A percentile compares a stretch with the other conserved stretches of the same genome.
Evolutionary conservation across 2,797 vertebrate species (phyloP).

Genomic region (Pseudochaenichthys georgianus): DNA sequence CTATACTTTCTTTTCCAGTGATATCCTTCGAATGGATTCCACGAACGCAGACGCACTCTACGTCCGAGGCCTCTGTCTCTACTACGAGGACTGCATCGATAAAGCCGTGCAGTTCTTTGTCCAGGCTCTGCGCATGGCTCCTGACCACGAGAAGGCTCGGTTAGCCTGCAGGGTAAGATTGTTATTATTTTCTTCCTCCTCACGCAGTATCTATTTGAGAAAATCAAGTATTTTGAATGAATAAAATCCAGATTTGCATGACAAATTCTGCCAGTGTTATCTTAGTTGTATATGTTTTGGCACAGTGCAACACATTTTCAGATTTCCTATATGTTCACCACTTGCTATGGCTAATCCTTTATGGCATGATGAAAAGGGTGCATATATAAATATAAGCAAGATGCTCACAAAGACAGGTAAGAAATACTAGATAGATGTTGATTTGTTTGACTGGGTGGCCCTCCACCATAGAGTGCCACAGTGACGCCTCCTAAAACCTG

Average conservation of each 20-base stretch:
- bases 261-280: neutral
- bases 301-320: neutral
- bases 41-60: constrained; percentile 95
- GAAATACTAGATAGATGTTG: no score
- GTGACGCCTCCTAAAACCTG: no score
- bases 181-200: neutral
- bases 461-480: no score
- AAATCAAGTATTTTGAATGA: neutral
- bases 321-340: neutral
- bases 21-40: constrained; percentile 94
- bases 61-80: constrained; percentile 94
- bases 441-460: neutral
- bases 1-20: constrained; percentile 76
- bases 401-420: neutral
- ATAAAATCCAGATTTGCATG: no score
- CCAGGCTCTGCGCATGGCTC: constrained; percentile 95
- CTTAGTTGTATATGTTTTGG: neutral
- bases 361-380: neutral
- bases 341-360: neutral
- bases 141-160: constrained; percentile 94
- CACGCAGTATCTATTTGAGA: no score
- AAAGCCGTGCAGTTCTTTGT: constrained; percentile 97
- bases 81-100: constrained; percentile 97
- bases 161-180: constrained; percentile 91
- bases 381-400: neutral